Evolutionary conservation across 30 jellyfish, hydroid and myxozoan species (phyloP).

Genomic region (Clytia hemisphaerica): DNA sequence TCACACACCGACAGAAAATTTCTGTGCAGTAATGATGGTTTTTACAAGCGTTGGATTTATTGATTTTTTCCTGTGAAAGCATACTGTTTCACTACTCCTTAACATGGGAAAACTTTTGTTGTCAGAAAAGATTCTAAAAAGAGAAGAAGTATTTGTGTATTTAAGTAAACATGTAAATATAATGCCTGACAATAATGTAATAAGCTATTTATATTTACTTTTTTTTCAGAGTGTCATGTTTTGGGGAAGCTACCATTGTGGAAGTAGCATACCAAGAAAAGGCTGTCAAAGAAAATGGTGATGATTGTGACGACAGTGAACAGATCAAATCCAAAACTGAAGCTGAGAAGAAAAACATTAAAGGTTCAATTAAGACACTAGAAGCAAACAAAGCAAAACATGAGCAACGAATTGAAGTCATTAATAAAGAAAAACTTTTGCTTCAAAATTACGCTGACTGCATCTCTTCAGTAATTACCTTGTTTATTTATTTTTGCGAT

Average conservation of each 20-base stretch:
- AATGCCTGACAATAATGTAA: too few species aligned
- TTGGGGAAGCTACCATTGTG: conserved; percentile 67
- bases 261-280: conserved; percentile 44
- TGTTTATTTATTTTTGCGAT: neutral
- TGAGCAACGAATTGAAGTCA: neutral
- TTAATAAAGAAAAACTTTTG: conserved; percentile 34
- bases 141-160: too few species aligned
- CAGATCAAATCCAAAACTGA: conserved; percentile 17
- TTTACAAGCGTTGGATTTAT: too few species aligned
- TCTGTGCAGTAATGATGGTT: too few species aligned
- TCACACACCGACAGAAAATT: too few species aligned
- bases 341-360: conserved; percentile 13
- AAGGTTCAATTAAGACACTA: conserved; percentile 5
- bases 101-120: too few species aligned
- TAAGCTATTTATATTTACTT: too few species aligned
- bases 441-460: conserved; percentile 44
- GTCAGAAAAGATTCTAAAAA: too few species aligned
- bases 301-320: conserved; percentile 32
- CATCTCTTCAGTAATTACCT: neutral
- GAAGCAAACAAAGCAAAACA: conserved; percentile 7
- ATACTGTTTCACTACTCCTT: too few species aligned
- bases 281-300: neutral
- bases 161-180: too few species aligned
- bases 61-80: too few species aligned
- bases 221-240: conserved; percentile 47